Evolutionary conservation across 2,113 vertebrate genomes (phyloP).

Genomic region (Oryzias javanicus): DNA sequence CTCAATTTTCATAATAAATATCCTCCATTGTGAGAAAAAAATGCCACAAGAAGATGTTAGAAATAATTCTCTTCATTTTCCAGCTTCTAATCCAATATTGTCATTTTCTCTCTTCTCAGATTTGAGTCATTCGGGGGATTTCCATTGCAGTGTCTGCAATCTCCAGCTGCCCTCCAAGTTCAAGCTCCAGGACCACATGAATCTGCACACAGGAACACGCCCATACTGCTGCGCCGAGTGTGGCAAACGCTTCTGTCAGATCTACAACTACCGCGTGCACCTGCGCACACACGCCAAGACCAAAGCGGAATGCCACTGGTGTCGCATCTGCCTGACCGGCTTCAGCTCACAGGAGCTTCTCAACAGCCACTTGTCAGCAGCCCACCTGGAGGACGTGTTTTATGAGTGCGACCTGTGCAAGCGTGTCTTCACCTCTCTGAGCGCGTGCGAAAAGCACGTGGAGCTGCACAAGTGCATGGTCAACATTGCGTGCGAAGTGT

Average conservation of each 20-base stretch:
- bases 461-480: constrained; percentile 60
- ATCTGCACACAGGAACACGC: constrained; percentile 84
- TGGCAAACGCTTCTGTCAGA: constrained; percentile 86
- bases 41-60: no score
- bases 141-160: constrained; percentile 66
- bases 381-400: constrained; percentile 72
- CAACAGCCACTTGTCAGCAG: constrained; percentile 63
- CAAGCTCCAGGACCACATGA: constrained; percentile 79
- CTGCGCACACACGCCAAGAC: constrained; percentile 76
- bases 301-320: constrained; percentile 31
- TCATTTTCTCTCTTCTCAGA: constrained; percentile 34
- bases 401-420: constrained; percentile 82
- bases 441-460: constrained; percentile 64
- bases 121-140: constrained; percentile 26
- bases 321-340: constrained; percentile 58
- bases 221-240: constrained; percentile 85
- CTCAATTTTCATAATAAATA: no score
- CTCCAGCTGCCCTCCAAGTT: constrained; percentile 65
- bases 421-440: constrained; percentile 68
- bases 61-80: no score
- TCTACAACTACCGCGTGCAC: constrained; percentile 83
- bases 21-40: no score
- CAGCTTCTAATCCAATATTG: no score
- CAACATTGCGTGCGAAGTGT: constrained; percentile 49
- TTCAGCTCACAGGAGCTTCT: constrained; percentile 69